Base-by-base conservation (phyloP, 1,140 invertebrate genomes). In the Calephelis virginiensis region DNA sequence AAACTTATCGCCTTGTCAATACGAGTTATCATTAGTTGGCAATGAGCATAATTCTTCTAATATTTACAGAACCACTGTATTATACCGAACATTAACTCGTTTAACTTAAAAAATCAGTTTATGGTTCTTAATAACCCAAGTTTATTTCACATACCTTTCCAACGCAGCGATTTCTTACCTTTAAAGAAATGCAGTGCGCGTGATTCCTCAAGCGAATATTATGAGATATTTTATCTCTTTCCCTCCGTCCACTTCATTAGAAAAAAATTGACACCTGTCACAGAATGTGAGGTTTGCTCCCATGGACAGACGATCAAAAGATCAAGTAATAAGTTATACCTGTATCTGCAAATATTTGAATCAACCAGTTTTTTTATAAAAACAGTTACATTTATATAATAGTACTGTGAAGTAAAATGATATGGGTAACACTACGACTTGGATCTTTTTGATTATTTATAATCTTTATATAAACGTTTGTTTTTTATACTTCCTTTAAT, bases 261-360 rank as follows among this genome's bases (percentile, higher is more conserved):
- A 75, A 82, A 83, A 86, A 86, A 85, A 84, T 75, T 88, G 85
- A 88, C 83, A 88, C 81, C 85, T 88, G 85, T 86, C 85, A 87
- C 69, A 78, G 56, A 66, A 49, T 62, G 11, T 68, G 66, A 46
- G 56, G 80, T 78, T 81, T 82, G 80, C 80, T 81, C 83, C 79
- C 80, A 84, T 76, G 75, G 68, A 76, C 67, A 71, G 45, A 12
- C 12, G 11, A 48, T n/a, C 43, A 47, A 47, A 61, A 7, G 8
- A 43, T 13, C 48, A 12, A 56, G 17, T 28, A 28, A 56, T 56
- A 37, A 56, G 17, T 13, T 13, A 78, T 67, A 83, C 72, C 72
- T 73, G 73, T 68, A 50, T 66, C 68, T 69, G 76, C 72, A 79
- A 80, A 82, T 73, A 71, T 59, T 53, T 66, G 61, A 17, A 53